Base-by-base conservation (phyloP, 1,140 invertebrate species). In the Euschistus heros region DNA sequence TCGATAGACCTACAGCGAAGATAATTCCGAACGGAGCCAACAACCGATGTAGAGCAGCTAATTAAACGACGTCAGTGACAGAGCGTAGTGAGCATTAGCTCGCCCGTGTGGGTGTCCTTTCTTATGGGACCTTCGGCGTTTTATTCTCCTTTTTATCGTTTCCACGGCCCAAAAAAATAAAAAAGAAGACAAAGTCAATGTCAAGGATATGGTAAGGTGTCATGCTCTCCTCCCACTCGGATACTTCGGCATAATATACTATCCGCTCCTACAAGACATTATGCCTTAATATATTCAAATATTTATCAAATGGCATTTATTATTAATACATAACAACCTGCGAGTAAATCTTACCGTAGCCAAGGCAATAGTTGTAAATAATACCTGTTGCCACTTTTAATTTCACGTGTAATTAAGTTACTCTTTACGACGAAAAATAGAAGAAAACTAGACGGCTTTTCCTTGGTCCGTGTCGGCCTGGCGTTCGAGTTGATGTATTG, bases 281-380 rank as follows among this genome's bases (percentile, higher is more conserved):
- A 50, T 50, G n/a, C 47, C 22, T 50, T 50, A 50, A 50, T 50
- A 50, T 50, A 50, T 50, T 50, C 47, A 22, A 50, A 50, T 50
- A 50, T 50, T 50, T 22, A 50, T 50, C 47, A 50, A 50, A 50
- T 50, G n/a, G n/a, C 47, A 20, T 50, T 50, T 50, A 37, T 37
- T 37, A 37, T 37, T 37, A 37, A 37, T 37, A 37, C 33, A 37
- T 37, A 37, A 37, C 33, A 37, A 37, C 33, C 33, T 37, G 33
- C 33, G 33, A 37, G 33, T 37, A 37, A 37, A 37, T 37, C 33
- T 37, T 13, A 37, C 33, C 33, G 6, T 37, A 10, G 33, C 33
- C 33, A 13, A 37, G 33, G 33, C 33, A 37, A 13, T 13, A 37
- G 33, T 37, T 37, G 33, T 37, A 37, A 37, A 37, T 37, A 37